A percentile compares a stretch with the other conserved stretches of the same genome.
Conservation (phyloP, 2,797 vertebrate genomes). For the Micromesistius poutassou region DNA sequence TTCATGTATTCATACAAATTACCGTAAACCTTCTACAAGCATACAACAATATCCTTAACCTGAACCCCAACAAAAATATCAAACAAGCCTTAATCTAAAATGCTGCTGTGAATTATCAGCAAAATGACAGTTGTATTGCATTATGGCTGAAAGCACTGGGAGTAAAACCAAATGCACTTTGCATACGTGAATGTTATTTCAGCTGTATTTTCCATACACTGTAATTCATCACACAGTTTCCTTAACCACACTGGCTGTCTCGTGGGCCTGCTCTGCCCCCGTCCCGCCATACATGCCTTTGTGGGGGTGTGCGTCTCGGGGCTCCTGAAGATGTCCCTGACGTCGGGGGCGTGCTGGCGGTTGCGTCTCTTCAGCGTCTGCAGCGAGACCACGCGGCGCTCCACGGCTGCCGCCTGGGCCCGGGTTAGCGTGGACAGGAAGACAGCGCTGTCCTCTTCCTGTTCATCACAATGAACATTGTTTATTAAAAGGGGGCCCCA, state of each 20-base stretch:
- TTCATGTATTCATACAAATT: not conserved
- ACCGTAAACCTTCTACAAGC: not conserved
- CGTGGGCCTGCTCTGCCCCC: not conserved
- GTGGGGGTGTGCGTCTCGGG: constrained; percentile 45
- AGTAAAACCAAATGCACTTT: not conserved
- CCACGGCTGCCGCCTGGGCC: constrained; percentile 88
- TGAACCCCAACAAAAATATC: not conserved
- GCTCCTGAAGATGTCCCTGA: constrained; percentile 91
- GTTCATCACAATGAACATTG: constrained; percentile 14
- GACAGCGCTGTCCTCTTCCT: constrained; percentile 82
- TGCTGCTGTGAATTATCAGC: not conserved
- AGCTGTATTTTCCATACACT: too few relatives aligned
- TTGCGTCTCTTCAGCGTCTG: constrained; percentile 87
- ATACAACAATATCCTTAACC: not conserved
- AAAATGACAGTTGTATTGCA: not conserved
- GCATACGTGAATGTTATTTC: not conserved
- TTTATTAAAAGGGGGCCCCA: not conserved
- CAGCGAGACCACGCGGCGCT: constrained; percentile 82
- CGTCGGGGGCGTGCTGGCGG: constrained; percentile 87
- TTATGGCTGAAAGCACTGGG: not conserved
- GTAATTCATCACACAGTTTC: too few relatives aligned
- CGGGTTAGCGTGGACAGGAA: constrained; percentile 89
- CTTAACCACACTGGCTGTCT: not conserved
- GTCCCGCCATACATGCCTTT: not conserved
- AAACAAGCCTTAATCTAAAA: not conserved